Base-by-base conservation (phyloP, 1,140 invertebrate genomes). In the Rhizoglyphus robini region DNA sequence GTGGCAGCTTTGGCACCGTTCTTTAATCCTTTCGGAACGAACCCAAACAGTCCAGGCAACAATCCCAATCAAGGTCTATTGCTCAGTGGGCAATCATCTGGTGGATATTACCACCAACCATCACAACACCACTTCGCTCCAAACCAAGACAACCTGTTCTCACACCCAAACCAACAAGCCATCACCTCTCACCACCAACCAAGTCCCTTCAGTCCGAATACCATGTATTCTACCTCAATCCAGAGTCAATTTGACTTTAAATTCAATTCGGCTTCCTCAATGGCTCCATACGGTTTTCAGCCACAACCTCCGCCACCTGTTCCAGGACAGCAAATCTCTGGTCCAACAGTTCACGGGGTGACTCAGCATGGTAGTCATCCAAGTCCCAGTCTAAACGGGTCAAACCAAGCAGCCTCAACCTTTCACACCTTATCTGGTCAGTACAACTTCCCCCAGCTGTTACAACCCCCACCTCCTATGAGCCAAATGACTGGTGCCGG, bases 241-340 rank as follows among this genome's bases (percentile, higher is more conserved):
- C 51, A 54, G 20, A 54, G 51, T 54, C 51, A 54, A 32, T 54
- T 54, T 32, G 51, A 54, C 51, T 54, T 54, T 54, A 54, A 54
- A 32, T 54, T 54, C 51, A 54, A 54, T 23, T 54, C 51, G 23
- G 5, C 51, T 11, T 23, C 51, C 8, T 32, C 51, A 15, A 25
- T 54, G 51, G 23, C 23, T 8, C 8, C 51, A 25, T 54, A 54
- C 51, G 51, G 51, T 5, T 54, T 54, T 54, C 51, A 54, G 20
- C 31, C 51, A 32, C 51, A 54, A 54, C 51, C 51, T 8, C 51
- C 51, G 15, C 51, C 51, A 23, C 51, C 51, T 27, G 8, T 23
- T 8, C 51, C 51, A 32, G 31, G 51, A 11, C 23, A 8, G 15
- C 51, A 54, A 32, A 25, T 54, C 23, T 32, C 31, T 5, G 23